Conservation (phyloP, 53 echinoderm and acorn worm genomes). For the Holothuria scabra region DNA sequence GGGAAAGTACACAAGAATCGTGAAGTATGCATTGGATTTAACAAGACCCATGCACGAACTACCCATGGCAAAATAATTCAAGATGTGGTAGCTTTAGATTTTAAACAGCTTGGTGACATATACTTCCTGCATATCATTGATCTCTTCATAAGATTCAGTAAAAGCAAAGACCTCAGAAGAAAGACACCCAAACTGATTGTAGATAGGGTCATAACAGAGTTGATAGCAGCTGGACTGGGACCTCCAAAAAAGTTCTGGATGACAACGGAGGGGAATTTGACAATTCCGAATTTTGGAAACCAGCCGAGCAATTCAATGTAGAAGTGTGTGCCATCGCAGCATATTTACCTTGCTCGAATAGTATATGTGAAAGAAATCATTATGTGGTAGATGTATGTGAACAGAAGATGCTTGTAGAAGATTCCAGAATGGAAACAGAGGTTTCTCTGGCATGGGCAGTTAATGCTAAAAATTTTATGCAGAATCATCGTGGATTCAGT, state of each 20-base stretch:
- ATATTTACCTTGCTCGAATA: constrained; percentile 63
- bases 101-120: constrained; percentile 38
- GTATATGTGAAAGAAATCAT: constrained; percentile 61
- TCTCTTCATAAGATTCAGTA: constrained; percentile 54
- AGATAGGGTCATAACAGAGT: constrained; percentile 56
- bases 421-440: constrained; percentile 38
- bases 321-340: constrained; percentile 57
- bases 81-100: constrained; percentile 60
- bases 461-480: constrained; percentile 64
- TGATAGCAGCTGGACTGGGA: constrained; percentile 60
- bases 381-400: constrained; percentile 54
- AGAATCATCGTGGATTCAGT: constrained; percentile 57
- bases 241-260: constrained; percentile 34
- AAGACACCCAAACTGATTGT: constrained; percentile 57
- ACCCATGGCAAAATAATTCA: constrained; percentile 58
- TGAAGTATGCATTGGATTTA: constrained; percentile 51
- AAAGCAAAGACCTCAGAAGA: constrained; percentile 53
- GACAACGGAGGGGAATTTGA: constrained; percentile 42
- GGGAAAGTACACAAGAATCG: too few species aligned
- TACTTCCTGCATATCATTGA: constrained; percentile 65
- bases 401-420: constrained; percentile 62
- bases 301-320: constrained; percentile 49
- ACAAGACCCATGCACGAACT: constrained; percentile 50
- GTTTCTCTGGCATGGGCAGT: constrained; percentile 61
- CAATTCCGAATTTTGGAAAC: constrained; percentile 37